These are phyloP conservation scores for Spodoptera littoralis DNA, from an alignment of 2,888 invertebrate species.

Conservation along the genomic window DNA sequence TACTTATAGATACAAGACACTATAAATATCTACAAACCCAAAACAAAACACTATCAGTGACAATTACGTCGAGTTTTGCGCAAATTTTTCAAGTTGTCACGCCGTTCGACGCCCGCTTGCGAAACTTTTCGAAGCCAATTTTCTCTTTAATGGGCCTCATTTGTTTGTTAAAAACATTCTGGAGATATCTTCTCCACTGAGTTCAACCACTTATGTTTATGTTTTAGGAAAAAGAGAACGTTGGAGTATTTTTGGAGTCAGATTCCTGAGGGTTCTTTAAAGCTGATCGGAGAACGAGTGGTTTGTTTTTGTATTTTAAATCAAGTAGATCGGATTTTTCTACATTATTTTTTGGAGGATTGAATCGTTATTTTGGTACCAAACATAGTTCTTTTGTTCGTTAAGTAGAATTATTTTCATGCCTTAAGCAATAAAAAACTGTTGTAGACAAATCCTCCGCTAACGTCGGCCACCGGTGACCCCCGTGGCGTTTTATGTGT, in stretches of 20 bases:
- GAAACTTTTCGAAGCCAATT: constrained; percentile 78
- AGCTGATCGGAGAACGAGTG: constrained; percentile 18
- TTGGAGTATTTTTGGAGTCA: constrained; percentile 10
- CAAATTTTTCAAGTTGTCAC: constrained; percentile 76
- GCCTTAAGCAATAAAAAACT: too few species aligned
- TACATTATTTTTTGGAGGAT: too few species aligned
- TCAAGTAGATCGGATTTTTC: neutral
- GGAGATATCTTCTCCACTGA: constrained; percentile 52
- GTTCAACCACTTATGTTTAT: constrained; percentile 30
- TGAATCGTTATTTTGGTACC: too few species aligned
- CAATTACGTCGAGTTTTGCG: constrained; percentile 57
- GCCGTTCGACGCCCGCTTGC: constrained; percentile 46
- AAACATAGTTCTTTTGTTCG: too few species aligned
- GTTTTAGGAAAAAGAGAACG: constrained; percentile 37
- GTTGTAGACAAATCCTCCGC: too few species aligned
- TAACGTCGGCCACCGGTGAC: too few species aligned
- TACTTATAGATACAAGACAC: too few species aligned
- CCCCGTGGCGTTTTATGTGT: too few species aligned
- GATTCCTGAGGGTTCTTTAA: constrained; percentile 4
- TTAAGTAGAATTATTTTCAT: too few species aligned
- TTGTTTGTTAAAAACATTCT: constrained; percentile 75
- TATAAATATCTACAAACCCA: too few species aligned
- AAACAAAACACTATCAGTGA: constrained; percentile 51
- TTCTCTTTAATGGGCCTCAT: constrained; percentile 78
- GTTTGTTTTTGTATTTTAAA: neutral